Conservation (phyloP, 2,113 vertebrate species). For the Ardeotis arabs region DNA sequence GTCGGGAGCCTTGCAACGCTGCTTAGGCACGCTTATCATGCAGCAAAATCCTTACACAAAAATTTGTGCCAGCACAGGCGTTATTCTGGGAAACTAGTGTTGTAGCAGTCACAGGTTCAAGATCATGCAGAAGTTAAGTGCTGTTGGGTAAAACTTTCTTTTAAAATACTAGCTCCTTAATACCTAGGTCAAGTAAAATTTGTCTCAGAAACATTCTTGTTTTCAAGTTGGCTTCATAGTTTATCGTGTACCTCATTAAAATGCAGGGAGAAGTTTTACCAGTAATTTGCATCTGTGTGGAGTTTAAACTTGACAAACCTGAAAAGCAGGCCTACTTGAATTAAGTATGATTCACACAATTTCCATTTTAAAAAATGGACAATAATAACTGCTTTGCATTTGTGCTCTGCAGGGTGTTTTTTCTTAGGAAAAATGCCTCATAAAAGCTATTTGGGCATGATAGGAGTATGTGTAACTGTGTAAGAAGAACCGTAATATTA, state of each 20-base stretch:
- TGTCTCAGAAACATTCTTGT: background rate
- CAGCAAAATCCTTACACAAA: background rate
- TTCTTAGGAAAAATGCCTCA: background rate
- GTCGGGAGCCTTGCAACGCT: background rate
- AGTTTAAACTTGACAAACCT: conserved; percentile 62
- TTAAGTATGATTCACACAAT: conserved; percentile 52
- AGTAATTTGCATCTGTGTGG: conserved; percentile 62
- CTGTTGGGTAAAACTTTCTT: background rate
- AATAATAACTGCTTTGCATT: conserved; percentile 18
- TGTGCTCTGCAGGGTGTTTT: background rate
- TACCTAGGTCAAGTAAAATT: background rate
- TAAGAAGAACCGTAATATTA: background rate
- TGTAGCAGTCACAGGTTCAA: background rate
- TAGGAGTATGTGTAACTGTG: background rate
- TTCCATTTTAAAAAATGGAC: conserved; percentile 52
- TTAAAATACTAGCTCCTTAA: background rate
- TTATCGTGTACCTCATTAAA: conserved; percentile 34
- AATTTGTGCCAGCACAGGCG: background rate
- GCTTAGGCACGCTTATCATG: conserved; percentile 10
- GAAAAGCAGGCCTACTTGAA: conserved; percentile 47
- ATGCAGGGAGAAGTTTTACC: conserved; percentile 54
- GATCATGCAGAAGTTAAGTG: background rate
- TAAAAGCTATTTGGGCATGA: background rate
- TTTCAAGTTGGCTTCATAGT: conserved; percentile 14
- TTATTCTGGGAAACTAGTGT: background rate